Evolutionary conservation across 2,888 invertebrate genomes (phyloP), one percentile per base, ranked within the genome.

Genomic region (Eledona agricola): DNA sequence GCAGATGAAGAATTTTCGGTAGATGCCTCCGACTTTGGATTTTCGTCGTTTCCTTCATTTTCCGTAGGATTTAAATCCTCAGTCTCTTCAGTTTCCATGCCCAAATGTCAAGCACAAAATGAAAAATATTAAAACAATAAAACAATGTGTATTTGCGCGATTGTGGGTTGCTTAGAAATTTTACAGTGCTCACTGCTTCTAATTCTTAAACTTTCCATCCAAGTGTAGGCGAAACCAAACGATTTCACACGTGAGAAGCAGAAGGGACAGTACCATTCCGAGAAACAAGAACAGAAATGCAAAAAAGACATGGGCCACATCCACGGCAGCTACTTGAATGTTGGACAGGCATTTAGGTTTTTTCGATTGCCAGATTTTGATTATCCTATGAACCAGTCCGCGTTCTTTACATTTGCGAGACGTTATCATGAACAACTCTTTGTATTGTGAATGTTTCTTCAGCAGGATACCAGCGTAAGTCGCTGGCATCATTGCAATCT

Each of bases 401-500:
- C 34, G 20, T 17, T 60, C 31, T 23, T 60, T 45, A 6, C 13
- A 15, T 17, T 11, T 29, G 15, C 45, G 23, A 1, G 45, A 17
- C 4, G 40, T 69, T 9, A 70, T 61, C 38, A 63, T 59, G 45
- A 72, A 67, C 20, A 72, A 31, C 52, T 72, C 74, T 47, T 76
- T 77, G 49, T 67, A 71, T 32, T 69, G 63, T 1, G 67, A 64
- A 20, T 73, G 70, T 57, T 80, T 80, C 20, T 72, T 72, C 1
- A 73, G 58, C 51, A 77, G 69, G 59, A 78, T 68, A 37, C 73
- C 76, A 19, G 77, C 49, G 1, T 72, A 38, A 26, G 74, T 71
- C 0, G 68, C 60, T 4, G 59, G 54, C 2, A 70, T 57, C 34
- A 72, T 62, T 11, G 66, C 55, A 25, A 75, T 68, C 49, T 68